These are phyloP conservation scores for Apteryx owenii DNA, from an alignment of 2,113 vertebrate species.

Conservation along the genomic window DNA sequence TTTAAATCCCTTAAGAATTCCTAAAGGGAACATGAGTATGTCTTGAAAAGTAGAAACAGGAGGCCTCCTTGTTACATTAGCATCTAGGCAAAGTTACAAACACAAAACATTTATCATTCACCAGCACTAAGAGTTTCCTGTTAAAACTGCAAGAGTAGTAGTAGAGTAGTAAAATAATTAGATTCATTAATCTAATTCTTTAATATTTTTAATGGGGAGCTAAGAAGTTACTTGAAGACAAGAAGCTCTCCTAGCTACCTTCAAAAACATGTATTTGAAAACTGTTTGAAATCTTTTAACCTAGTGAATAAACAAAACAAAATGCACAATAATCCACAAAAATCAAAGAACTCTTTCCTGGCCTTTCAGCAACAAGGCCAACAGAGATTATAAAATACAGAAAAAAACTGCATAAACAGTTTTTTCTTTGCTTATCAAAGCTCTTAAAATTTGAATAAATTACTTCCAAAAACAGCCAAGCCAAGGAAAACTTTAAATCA, in stretches of 20 bases:
- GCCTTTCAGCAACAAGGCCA: background rate
- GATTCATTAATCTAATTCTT: background rate
- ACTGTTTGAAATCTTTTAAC: background rate
- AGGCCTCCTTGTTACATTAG: background rate
- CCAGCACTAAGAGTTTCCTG: background rate
- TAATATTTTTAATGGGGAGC: background rate
- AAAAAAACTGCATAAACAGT: background rate
- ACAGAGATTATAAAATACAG: background rate
- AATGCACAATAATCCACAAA: background rate
- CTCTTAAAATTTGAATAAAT: background rate
- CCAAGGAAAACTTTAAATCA: background rate
- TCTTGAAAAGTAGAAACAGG: background rate
- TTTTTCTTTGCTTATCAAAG: background rate
- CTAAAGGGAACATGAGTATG: background rate
- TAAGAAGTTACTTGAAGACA: background rate
- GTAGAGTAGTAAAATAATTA: background rate
- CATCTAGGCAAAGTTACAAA: background rate
- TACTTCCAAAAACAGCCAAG: background rate
- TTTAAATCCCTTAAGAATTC: background rate
- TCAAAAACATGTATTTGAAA: background rate
- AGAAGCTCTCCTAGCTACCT: background rate
- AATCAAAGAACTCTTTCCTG: background rate
- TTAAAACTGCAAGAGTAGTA: background rate
- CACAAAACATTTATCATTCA: background rate
- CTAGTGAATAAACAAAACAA: background rate